Evolutionary conservation across 2,113 vertebrate genomes (phyloP).

Genomic region (Propithecus coquereli): DNA sequence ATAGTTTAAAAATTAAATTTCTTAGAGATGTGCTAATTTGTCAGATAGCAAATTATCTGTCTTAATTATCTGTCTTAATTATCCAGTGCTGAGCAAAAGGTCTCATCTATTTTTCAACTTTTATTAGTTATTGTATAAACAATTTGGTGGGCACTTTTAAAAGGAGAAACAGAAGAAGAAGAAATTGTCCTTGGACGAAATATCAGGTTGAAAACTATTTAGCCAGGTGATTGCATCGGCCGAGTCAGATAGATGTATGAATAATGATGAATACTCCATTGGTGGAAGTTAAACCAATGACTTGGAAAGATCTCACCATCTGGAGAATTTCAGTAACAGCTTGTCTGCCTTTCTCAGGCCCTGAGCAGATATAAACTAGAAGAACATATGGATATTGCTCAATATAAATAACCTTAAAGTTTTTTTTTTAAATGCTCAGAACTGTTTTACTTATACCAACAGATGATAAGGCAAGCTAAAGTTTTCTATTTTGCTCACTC

Average conservation of each 20-base stretch:
- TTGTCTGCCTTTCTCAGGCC: constrained; percentile 15
- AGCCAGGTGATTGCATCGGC: background rate
- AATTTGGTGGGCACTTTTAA: background rate
- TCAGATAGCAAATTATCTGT: background rate
- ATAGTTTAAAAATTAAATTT: background rate
- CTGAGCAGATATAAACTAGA: constrained; percentile 7
- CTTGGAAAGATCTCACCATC: constrained; percentile 6
- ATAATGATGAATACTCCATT: background rate
- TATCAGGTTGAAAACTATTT: background rate
- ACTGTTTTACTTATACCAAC: constrained; percentile 8
- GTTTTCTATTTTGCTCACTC: background rate
- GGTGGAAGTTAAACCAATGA: background rate
- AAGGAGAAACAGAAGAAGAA: background rate
- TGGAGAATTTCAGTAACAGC: constrained; percentile 58
- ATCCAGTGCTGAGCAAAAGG: background rate
- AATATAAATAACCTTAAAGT: constrained; percentile 46
- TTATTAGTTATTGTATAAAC: background rate
- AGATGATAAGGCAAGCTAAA: constrained; percentile 11
- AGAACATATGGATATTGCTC: constrained; percentile 13
- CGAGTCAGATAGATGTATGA: background rate
- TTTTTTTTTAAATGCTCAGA: background rate
- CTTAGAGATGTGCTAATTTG: background rate
- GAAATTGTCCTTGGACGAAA: background rate
- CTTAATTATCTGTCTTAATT: too few relatives aligned
- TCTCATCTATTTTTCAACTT: constrained; percentile 22